Conservation (phyloP, 2,797 vertebrate species). For the Alfaro cultratus region DNA sequence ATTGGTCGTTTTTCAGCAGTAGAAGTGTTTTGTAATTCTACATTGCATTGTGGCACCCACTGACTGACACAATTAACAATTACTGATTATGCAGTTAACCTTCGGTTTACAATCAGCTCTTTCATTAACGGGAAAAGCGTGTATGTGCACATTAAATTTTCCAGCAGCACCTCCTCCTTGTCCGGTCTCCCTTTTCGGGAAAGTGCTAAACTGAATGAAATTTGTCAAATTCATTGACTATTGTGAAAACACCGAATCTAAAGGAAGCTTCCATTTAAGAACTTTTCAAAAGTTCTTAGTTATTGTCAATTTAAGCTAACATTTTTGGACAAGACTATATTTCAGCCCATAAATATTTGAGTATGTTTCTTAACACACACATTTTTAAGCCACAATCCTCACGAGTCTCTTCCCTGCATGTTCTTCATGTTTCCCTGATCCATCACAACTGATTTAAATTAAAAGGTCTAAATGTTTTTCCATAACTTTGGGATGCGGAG, state of each 20-base stretch:
- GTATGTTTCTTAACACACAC: not conserved
- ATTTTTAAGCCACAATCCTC: not conserved
- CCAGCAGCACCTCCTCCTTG: constrained; percentile 11
- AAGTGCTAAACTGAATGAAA: not conserved
- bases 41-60: not conserved
- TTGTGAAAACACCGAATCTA: not conserved
- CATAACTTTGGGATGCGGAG: not conserved
- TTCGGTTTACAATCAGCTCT: constrained; percentile 13
- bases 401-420: not conserved
- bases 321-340: not conserved
- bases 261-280: not conserved
- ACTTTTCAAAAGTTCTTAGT: not conserved
- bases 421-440: not conserved
- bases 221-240: not conserved
- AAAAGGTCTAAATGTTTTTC: not conserved
- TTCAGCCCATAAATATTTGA: not conserved
- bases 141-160: constrained; percentile 2
- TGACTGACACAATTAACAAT: not conserved
- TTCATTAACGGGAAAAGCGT: constrained; percentile 2
- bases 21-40: constrained; percentile 26
- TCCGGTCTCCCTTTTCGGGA: not conserved
- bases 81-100: constrained; percentile 8
- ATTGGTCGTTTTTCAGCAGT: constrained; percentile 1
- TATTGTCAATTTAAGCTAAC: not conserved
- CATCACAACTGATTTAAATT: not conserved